phyloP scores from a whole-genome alignment of 2,113 vertebrate genomes.

The Lipophrys pholis region DNA sequence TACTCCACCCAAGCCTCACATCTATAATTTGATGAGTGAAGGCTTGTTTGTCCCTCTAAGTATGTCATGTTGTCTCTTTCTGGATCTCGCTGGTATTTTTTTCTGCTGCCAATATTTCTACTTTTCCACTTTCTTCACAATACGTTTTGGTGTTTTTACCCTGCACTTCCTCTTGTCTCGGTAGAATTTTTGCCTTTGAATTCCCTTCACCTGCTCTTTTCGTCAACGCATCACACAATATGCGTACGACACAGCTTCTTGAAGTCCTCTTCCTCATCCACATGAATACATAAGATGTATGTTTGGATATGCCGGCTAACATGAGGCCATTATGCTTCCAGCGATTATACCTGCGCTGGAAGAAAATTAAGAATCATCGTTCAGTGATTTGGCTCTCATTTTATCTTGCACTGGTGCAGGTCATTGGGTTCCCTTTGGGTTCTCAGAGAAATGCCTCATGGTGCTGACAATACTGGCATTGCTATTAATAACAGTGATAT shows the following conservation, averaged over 20 bases:
- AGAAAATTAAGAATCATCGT: conserved; percentile 42
- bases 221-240: background rate
- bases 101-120: conserved; percentile 18
- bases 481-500: conserved; percentile 31
- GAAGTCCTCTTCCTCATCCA: conserved; percentile 30
- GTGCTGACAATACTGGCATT: conserved; percentile 41
- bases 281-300: conserved; percentile 48
- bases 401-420: conserved; percentile 48
- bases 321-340: conserved; percentile 49
- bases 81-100: conserved; percentile 29
- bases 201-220: background rate
- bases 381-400: conserved; percentile 46
- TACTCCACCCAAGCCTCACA: conserved; percentile 75
- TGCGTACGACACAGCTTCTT: conserved; percentile 14
- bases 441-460: conserved; percentile 44
- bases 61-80: conserved; percentile 60
- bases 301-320: conserved; percentile 34
- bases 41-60: conserved; percentile 67
- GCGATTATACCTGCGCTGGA: conserved; percentile 33
- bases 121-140: background rate
- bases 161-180: background rate
- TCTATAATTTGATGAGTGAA: conserved; percentile 79
- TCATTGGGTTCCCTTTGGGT: conserved; percentile 58
- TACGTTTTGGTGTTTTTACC: conserved; percentile 1
- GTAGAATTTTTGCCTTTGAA: background rate